Conservation (phyloP, 2,888 invertebrate species). For the Drosophila testacea region DNA sequence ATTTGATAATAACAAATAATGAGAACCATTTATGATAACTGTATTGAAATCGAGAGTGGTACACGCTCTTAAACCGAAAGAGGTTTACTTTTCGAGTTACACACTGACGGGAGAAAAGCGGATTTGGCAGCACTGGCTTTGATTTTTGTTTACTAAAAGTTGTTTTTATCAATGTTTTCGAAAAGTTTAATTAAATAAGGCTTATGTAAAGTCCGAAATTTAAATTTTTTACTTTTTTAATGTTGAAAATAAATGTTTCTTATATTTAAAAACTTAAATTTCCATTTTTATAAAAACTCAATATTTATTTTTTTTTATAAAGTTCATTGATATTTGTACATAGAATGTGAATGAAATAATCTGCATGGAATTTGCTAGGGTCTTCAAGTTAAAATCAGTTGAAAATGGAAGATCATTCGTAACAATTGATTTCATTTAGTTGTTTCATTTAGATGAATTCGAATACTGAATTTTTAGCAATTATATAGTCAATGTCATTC, state of each 20-base stretch:
- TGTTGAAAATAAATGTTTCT: no score
- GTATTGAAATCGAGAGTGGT: neutral
- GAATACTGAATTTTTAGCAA: constrained; percentile 93
- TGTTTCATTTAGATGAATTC: constrained; percentile 87
- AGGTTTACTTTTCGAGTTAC: neutral
- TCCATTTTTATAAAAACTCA: neutral
- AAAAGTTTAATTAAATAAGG: no score
- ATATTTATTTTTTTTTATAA: constrained; percentile 15
- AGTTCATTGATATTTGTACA: constrained; percentile 20
- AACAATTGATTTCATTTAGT: neutral
- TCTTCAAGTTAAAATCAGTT: constrained; percentile 6
- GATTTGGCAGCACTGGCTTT: no score
- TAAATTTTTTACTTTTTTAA: no score
- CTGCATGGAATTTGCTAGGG: neutral
- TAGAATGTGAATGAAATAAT: constrained; percentile 10
- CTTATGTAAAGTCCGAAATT: no score
- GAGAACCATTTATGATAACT: constrained; percentile 18
- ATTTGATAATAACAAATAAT: constrained; percentile 47
- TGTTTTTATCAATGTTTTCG: no score
- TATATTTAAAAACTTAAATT: no score
- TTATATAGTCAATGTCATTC: constrained; percentile 95
- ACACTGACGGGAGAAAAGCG: no score
- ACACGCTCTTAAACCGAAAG: neutral
- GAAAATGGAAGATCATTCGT: constrained; percentile 17
- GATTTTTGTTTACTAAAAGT: no score